Base-by-base conservation (phyloP, 2,888 invertebrate species). In the Drosophila paranaensis region DNA sequence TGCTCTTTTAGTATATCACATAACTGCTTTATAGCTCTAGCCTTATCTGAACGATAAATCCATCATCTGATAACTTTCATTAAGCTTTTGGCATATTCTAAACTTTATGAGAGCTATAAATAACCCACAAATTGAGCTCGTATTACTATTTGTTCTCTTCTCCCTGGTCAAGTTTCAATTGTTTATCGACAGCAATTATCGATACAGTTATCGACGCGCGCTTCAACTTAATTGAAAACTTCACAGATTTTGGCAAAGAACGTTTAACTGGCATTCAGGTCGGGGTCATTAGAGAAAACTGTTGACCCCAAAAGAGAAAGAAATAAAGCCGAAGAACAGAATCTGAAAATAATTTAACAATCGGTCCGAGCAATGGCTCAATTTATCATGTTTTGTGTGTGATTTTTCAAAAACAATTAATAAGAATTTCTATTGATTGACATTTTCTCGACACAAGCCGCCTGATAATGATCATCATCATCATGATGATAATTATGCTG, bases 361-460 rank as follows among this genome's bases (percentile, higher is more conserved):
- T 60, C 46, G n/a, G 43, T 53, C 58, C 40, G 60, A 43, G 37
- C 68, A 43, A 53, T 46, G 39, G 39, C 42, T 55, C 71, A 62
- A 77, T 77, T 71, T 71, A 78, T 77, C 78, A 74, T 71, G 60
- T 62, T 56, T 54, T 35, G 37, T 53, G 14, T 53, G 39, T 11
- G 27, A 46, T 39, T 27, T 58, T 42, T 53, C 43, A 58, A 55
- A 71, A 71, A 62, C 81, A 70, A 88, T 82, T 75, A 84, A 86
- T 82, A 78, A 79, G 66, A 76, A 51, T 37, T 25, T 37, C 53
- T 83, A 83, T 79, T 83, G 88, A 88, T 86, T 86, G 86, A 86
- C 83, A 88, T 72, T 81, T 62, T 53, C 40, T 35, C 33, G 20
- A 37, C 6, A 43, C 40, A 40, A 54, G 6, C 40, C 9, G 8